Base-by-base conservation (phyloP, 2,797 vertebrate species). In the Pipistrellus nathusii region DNA sequence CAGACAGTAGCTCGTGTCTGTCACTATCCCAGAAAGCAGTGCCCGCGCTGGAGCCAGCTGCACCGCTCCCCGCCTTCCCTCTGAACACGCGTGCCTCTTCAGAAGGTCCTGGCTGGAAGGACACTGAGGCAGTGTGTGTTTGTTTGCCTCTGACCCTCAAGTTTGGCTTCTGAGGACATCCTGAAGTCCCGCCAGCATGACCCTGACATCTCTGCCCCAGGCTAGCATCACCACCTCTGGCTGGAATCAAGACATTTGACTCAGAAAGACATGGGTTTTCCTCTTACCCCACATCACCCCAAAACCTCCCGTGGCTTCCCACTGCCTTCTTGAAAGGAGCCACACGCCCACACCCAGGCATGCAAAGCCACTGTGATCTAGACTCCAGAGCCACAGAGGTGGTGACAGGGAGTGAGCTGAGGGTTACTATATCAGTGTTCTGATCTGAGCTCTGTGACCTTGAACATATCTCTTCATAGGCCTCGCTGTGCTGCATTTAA, bases 71-170 rank as follows among this genome's bases (percentile, higher is more conserved):
- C 76, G 88, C 32, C 57, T 88, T 68, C 84, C 35, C 38, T 9
- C 82, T 57, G 90, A 77, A 93, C 94, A 95, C 66, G 59, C 87
- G 21, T 38, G 59, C 95, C 96, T 93, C 89, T 69, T 88, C 69
- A 85, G 90, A 91, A 93, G 66, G 76, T 5, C 51, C 3, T 51
- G 91, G 4, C 81, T 20, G n/a, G 44, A 78, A 69, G 57, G 23
- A 48, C 15, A 23, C 13, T 23, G 18, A 59, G 4, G 1, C 3
- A 0, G 21, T 4, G 10, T 62, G 85, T 53, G 8, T 62, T 89
- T 46, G 41, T 78, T 78, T 9, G 12, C 75, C 38, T 77, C 48
- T 55, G 44, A 59, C 57, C 41, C 64, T 85, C 71, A 53, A 53
- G 57, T 55, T 64, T 76, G 44, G 53, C 27, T 66, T 75, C 38